These are phyloP conservation scores for Cinclus cinclus DNA, from an alignment of 2,113 vertebrate genomes.

Conservation along the genomic window DNA sequence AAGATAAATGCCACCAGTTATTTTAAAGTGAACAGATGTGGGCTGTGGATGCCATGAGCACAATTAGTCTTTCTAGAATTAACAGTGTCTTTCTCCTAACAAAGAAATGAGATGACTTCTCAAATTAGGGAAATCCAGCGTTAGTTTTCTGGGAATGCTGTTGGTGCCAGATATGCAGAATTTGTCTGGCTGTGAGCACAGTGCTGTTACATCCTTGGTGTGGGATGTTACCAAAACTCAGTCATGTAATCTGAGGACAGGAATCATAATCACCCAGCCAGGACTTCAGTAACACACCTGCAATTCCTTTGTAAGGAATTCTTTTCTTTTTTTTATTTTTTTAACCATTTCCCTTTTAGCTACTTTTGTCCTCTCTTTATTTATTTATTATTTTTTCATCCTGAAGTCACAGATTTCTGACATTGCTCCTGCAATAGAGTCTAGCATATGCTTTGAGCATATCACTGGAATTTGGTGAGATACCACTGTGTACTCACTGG, in stretches of 20 bases:
- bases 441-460: background rate
- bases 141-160: background rate
- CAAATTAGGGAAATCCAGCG: background rate
- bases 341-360: background rate
- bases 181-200: background rate
- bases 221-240: background rate
- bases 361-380: background rate
- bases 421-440: background rate
- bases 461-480: background rate
- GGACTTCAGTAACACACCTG: background rate
- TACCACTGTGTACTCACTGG: background rate
- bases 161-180: background rate
- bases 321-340: background rate
- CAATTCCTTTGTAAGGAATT: background rate
- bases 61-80: background rate
- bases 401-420: background rate
- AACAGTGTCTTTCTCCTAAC: background rate
- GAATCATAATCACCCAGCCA: background rate
- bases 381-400: background rate
- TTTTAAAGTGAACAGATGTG: background rate
- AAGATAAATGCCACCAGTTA: background rate
- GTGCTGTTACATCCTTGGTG: background rate
- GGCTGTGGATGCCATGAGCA: background rate
- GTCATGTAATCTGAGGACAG: background rate
- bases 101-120: background rate